Evolutionary conservation across 2,113 vertebrate genomes (phyloP).

Genomic region (Trochalopteron elliotii): DNA sequence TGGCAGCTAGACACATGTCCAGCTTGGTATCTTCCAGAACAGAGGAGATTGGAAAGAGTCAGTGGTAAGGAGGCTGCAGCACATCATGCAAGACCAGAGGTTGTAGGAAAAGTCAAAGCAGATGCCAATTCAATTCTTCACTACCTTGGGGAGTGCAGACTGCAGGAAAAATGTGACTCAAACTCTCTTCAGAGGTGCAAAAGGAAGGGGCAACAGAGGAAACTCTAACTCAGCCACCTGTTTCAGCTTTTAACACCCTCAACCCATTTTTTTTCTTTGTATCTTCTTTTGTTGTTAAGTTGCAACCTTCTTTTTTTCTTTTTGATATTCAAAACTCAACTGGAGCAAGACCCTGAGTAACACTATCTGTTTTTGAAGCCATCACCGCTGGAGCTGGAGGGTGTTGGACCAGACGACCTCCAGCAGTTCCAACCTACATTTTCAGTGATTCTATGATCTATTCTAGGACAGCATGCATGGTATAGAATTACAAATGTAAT

Average conservation of each 20-base stretch:
- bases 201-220: not conserved
- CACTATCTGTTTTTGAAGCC: not conserved
- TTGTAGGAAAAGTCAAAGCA: not conserved
- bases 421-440: not conserved
- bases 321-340: not conserved
- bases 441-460: conserved; percentile 34
- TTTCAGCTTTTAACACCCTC: not conserved
- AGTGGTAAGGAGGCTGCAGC: not conserved
- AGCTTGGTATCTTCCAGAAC: not conserved
- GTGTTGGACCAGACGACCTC: not conserved
- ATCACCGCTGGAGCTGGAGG: not conserved
- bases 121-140: not conserved
- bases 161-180: not conserved
- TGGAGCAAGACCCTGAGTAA: not conserved
- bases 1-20: fast-evolving
- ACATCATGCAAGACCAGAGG: not conserved
- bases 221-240: not conserved
- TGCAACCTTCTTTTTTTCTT: not conserved
- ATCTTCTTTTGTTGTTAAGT: not conserved
- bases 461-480: conserved; percentile 12
- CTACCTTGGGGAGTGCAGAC: not conserved
- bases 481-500: conserved; percentile 33
- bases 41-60: not conserved
- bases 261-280: fast-evolving
- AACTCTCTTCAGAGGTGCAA: not conserved